phyloP scores from a whole-genome alignment of 2,113 vertebrate genomes.

The Amblyopsis rosae region DNA sequence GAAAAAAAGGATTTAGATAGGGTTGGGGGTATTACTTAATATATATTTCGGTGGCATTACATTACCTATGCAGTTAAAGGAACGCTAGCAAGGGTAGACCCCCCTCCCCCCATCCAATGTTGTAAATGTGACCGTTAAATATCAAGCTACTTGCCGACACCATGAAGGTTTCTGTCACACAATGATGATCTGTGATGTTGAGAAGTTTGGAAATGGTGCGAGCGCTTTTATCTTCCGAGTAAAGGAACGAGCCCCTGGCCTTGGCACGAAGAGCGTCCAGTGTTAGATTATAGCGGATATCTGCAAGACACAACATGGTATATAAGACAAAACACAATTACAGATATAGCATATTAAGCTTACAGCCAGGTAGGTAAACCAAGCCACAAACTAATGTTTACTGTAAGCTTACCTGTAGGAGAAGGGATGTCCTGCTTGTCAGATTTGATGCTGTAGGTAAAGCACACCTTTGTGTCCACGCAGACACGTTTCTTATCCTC shows the following conservation, averaged over 20 bases:
- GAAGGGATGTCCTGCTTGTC: conserved; percentile 59
- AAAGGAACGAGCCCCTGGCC: conserved; percentile 68
- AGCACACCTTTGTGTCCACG: conserved; percentile 83
- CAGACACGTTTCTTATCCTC: conserved; percentile 77
- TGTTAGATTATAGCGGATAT: conserved; percentile 65
- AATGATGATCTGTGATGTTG: conserved; percentile 39
- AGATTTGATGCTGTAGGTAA: conserved; percentile 83
- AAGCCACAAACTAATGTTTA: neutral
- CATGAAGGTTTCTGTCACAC: conserved; percentile 65
- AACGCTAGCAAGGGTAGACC: too few relatives aligned
- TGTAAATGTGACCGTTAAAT: conserved; percentile 1
- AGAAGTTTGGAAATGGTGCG: conserved; percentile 49
- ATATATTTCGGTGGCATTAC: too few relatives aligned
- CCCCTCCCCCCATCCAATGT: neutral
- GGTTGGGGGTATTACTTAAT: too few relatives aligned
- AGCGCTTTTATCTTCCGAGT: conserved; percentile 53
- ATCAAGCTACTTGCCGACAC: conserved; percentile 79
- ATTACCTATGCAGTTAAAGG: too few relatives aligned
- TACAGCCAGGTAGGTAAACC: too few relatives aligned
- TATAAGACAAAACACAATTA: neutral
- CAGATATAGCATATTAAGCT: neutral
- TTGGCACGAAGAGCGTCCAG: conserved; percentile 72
- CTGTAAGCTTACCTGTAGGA: conserved; percentile 71
- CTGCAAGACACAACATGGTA: conserved; percentile 38
- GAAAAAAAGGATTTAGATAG: too few relatives aligned